Base-by-base conservation (phyloP, 2,888 invertebrate species). In the Cenopis cana region DNA sequence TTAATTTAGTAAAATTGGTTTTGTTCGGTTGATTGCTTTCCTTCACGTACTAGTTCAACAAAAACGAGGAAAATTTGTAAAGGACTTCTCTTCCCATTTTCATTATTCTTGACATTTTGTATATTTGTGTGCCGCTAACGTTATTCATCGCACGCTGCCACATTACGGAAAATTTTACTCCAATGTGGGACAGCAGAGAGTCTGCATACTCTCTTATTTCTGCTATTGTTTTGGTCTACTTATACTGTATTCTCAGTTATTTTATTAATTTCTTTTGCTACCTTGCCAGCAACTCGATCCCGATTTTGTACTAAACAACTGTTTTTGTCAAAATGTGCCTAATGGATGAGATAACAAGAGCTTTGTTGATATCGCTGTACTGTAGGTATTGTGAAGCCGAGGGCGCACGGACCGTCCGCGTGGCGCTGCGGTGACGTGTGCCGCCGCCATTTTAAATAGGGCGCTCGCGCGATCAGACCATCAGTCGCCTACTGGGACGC, bases 401-500 rank as follows among this genome's bases (percentile, higher is more conserved):
- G 88, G 89, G 88, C 88, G 87, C 93, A 93, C 90, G 92, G 86
- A 74, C 80, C 82, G 76, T 75, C 82, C 89, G 93, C 93, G 92
- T 91, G 92, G 88, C 82, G 54, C 64, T 20, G 78, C 91, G 86
- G 77, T 91, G 93, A 90, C 91, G 91, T 89, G 89, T 84, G 83
- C 33, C 85, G 83, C 87, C 85, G 89, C 89, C 89, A 88, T 89
- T 89, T 92, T 93, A 93, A 86, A 93, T 91, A 89, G 90, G 90
- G 82, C 90, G 90, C 80, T 85, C 89, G 89, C 89, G 84, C 86
- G 89, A 88, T 88, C 92, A 95, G 95, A 95, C 95, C 93, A 91
- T 90, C 94, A 95, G 95, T 95, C 95, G 95, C 95, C 92, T 85
- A 85, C 80, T 80, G 83, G 87, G 84, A 89, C 88, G 85, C 87